Evolutionary conservation across 1,140 invertebrate genomes (phyloP), one percentile per base, ranked within the genome.

Genomic region (Drosophila mayri): DNA sequence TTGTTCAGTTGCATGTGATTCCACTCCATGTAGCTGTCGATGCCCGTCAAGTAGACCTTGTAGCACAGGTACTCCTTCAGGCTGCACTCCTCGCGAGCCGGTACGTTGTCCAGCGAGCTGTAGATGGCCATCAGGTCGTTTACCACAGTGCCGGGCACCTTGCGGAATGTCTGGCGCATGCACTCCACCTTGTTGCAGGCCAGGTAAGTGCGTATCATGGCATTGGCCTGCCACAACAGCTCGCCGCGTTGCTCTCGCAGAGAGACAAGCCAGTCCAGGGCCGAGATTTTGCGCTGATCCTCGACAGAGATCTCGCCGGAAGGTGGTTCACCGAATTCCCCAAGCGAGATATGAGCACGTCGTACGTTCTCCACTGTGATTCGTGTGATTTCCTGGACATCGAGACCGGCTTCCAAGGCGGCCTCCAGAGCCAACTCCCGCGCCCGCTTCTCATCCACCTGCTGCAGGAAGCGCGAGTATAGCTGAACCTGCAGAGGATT

Each of bases 21-120:
- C 98, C 98, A 99, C 81, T 97, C 96, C 64, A 95, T 95, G 93
- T 98, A 98, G 43, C 96, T 95, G 92, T 98, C 97, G 60, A 98
- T 94, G 4, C 97, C 97, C 87, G 97, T 95, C 20, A 97, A 93
- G 91, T 97, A 97, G 1, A 95, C 94, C 91, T 96, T 96, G 73
- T 97, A 95, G 86, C 96, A 96, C 14, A 97, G 93, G 92, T 96
- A 96, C 92, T 97, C 96, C 65, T 95, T 94, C 62, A 97, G 93
- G 55, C 95, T 94, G 46, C 94, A 93, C 14, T 95, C 94, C 22
- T 94, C 94, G 20, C 91, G 93, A 38, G 90, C 70, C n/a, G 92
- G 82, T 1, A 95, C 67, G 82, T 94, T 94, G 55, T 95, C 94
- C 78, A 94, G 85, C 3, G 92, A 91, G 18, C 95, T 94, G 92